phyloP scores from a whole-genome alignment of 2,888 invertebrate genomes.

The Phortica okadai region DNA sequence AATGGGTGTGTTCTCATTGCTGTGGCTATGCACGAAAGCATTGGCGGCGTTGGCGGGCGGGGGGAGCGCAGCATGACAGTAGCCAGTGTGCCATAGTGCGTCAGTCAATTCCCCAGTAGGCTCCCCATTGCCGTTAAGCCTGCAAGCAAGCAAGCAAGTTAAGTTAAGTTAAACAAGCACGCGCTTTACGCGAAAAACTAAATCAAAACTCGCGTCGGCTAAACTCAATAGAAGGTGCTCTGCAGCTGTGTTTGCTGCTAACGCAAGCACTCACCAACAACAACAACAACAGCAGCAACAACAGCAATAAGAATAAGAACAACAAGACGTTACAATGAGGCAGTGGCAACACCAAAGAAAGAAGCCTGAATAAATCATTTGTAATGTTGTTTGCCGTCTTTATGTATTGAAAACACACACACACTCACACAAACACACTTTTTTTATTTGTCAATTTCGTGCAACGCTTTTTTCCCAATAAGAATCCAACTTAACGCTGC shows the following conservation, averaged over 20 bases:
- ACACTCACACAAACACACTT: background rate
- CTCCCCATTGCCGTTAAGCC: conserved; percentile 32
- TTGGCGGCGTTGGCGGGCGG: background rate
- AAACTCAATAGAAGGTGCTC: conserved; percentile 6
- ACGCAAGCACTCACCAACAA: conserved; percentile 4
- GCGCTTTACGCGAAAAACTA: conserved; percentile 27
- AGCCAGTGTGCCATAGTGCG: conserved; percentile 2
- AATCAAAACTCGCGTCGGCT: conserved; percentile 16
- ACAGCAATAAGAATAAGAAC: conserved; percentile 38
- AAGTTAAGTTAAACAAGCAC: background rate
- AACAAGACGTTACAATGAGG: conserved; percentile 35
- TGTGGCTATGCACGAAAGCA: background rate
- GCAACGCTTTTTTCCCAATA: conserved; percentile 11
- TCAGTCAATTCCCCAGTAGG: conserved; percentile 28
- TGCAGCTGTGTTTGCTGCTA: conserved; percentile 30
- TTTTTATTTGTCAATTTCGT: conserved; percentile 16
- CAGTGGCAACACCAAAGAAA: background rate
- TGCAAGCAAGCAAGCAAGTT: conserved; percentile 22
- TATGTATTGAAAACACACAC: conserved; percentile 40
- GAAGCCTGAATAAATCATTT: background rate
- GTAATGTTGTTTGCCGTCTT: conserved; percentile 34
- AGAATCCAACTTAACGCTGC: too few species aligned
- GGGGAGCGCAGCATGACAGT: background rate
- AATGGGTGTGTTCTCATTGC: conserved; percentile 26
- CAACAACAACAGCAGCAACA: conserved; percentile 40